Evolutionary conservation across 2,797 vertebrate species (phyloP).

Genomic region (Pyrrhura leucotis): DNA sequence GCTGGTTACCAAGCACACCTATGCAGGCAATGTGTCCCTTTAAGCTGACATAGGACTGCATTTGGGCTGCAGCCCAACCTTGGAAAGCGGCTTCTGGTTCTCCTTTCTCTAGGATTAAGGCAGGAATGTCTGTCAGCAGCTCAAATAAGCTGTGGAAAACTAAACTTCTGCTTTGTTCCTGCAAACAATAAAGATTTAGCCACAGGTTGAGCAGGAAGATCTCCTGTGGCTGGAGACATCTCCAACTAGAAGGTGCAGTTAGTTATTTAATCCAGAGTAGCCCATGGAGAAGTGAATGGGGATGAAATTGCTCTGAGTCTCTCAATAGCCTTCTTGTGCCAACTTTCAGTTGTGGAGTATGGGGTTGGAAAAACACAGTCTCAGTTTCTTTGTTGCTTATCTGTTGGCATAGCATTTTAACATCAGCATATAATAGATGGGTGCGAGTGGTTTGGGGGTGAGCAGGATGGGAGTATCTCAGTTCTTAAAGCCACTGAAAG

Average conservation of each 20-base stretch:
- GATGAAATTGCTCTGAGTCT: background rate
- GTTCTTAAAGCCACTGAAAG: background rate
- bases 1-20: background rate
- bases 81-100: background rate
- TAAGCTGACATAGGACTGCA: background rate
- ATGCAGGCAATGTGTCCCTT: rapidly evolving
- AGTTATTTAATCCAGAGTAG: background rate
- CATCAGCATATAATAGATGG: background rate
- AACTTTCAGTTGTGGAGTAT: background rate
- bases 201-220: background rate
- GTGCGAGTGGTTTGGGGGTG: background rate
- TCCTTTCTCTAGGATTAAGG: background rate
- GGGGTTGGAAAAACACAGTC: background rate
- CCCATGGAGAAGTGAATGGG: background rate
- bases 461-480: background rate
- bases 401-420: background rate
- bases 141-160: background rate
- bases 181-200: background rate
- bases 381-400: background rate
- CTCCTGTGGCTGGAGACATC: background rate
- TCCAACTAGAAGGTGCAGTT: background rate
- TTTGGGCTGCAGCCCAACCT: background rate
- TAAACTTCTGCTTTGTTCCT: background rate
- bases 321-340: background rate
- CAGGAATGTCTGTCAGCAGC: background rate